These are phyloP conservation scores for Eupithecia tripunctaria DNA, from an alignment of 2,888 invertebrate genomes.

Conservation along the genomic window DNA sequence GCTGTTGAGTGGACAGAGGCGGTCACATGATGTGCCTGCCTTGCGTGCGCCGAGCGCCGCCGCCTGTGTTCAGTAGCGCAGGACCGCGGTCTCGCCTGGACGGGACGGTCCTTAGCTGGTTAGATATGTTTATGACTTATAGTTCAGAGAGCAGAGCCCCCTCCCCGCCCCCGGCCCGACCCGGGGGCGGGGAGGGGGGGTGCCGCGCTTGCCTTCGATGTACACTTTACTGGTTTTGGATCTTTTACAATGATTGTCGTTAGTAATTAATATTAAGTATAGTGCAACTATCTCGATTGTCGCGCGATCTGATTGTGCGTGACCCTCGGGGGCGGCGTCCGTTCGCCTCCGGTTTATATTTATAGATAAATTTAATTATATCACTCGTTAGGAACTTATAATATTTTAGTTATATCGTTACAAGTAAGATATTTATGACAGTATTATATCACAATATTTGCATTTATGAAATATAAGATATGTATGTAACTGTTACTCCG, in stretches of 20 bases:
- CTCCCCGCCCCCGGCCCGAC: too few relatives aligned
- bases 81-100: too few relatives aligned
- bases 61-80: too few relatives aligned
- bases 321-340: neutral
- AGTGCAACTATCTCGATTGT: conserved; percentile 15
- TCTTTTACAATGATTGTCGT: conserved; percentile 51
- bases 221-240: conserved; percentile 52
- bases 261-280: conserved; percentile 16
- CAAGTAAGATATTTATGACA: conserved; percentile 26
- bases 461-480: conserved; percentile 41
- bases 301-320: neutral
- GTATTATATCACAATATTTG: conserved; percentile 41
- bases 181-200: neutral
- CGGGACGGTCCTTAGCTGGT: too few relatives aligned
- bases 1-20: conserved; percentile 46
- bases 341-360: conserved; percentile 8
- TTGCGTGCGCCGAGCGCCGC: neutral
- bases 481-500: conserved; percentile 25
- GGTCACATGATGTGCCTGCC: neutral
- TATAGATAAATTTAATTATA: neutral
- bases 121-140: too few relatives aligned
- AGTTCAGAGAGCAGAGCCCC: too few relatives aligned
- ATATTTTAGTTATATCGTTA: conserved; percentile 20
- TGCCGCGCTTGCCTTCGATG: conserved; percentile 23
- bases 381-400: conserved; percentile 18